Evolutionary conservation across 2,113 vertebrate genomes (phyloP).

Genomic region (Odocoileus virginianus): DNA sequence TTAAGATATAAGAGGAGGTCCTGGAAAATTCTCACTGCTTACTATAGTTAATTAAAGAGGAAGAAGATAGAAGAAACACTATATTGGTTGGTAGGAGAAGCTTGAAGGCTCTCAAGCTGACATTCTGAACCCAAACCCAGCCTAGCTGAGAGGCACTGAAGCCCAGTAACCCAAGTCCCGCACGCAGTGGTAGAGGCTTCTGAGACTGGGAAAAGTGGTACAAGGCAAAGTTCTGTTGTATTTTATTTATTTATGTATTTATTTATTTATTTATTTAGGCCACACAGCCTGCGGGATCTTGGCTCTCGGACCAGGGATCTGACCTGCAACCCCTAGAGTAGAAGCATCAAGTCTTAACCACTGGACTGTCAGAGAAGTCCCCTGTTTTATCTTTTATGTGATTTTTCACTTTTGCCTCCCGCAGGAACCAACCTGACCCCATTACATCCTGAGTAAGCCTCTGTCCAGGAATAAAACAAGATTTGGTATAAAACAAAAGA

Average conservation of each 20-base stretch:
- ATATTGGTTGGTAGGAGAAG: not conserved
- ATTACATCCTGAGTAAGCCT: not conserved
- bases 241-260: not conserved
- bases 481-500: not conserved
- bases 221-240: not conserved
- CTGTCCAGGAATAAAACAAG: not conserved
- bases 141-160: not conserved
- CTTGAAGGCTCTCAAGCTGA: not conserved
- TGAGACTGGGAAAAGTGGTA: not conserved
- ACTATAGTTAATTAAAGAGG: not conserved
- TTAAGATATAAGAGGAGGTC: not conserved
- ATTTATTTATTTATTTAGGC: not conserved
- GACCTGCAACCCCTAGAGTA: not conserved
- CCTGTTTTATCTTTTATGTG: not conserved
- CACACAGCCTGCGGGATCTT: not conserved
- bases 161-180: not conserved
- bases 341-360: not conserved
- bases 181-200: not conserved
- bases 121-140: not conserved
- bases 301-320: not conserved
- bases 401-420: not conserved
- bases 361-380: not conserved
- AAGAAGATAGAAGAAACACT: not conserved
- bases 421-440: not conserved
- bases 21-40: not conserved